Conservation (phyloP, 1,140 invertebrate species). For the Drosophila ironensis region DNA sequence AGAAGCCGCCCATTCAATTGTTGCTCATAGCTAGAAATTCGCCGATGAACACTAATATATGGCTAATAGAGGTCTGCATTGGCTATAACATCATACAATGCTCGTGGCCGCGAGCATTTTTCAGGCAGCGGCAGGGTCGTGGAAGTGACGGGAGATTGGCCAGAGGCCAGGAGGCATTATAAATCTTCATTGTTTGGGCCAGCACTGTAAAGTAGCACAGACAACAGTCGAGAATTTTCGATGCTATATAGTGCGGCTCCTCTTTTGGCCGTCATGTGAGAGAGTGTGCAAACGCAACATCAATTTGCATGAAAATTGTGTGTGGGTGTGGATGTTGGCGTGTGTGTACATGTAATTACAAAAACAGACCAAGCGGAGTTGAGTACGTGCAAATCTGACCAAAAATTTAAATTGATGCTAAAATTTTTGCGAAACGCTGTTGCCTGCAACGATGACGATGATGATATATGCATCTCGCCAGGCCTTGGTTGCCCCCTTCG, state of each 20-base stretch:
- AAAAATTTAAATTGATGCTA: constrained; percentile 81
- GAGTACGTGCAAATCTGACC: constrained; percentile 81
- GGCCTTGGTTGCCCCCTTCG: background rate
- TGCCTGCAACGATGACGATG: constrained; percentile 37
- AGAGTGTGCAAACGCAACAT: constrained; percentile 62
- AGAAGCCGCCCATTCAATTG: constrained; percentile 46
- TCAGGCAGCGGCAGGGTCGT: background rate
- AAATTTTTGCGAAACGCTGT: constrained; percentile 74
- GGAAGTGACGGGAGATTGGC: background rate
- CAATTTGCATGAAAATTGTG: constrained; percentile 74
- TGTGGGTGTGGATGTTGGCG: constrained; percentile 23
- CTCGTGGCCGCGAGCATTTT: constrained; percentile 37
- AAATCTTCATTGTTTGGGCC: constrained; percentile 71
- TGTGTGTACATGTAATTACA: constrained; percentile 70
- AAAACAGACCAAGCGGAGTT: constrained; percentile 59
- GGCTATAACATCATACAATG: constrained; percentile 62
- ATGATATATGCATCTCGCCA: constrained; percentile 59
- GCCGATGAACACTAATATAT: constrained; percentile 71
- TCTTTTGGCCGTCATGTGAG: too few species aligned
- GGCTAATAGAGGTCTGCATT: too few species aligned
- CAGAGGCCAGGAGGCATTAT: constrained; percentile 40
- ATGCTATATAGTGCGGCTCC: too few species aligned
- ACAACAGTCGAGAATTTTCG: constrained; percentile 64
- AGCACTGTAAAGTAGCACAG: constrained; percentile 70
- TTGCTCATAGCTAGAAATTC: constrained; percentile 57